Evolutionary conservation across 2,888 invertebrate genomes (phyloP), one percentile per base, ranked within the genome.

Genomic region (Plebejus melissa): DNA sequence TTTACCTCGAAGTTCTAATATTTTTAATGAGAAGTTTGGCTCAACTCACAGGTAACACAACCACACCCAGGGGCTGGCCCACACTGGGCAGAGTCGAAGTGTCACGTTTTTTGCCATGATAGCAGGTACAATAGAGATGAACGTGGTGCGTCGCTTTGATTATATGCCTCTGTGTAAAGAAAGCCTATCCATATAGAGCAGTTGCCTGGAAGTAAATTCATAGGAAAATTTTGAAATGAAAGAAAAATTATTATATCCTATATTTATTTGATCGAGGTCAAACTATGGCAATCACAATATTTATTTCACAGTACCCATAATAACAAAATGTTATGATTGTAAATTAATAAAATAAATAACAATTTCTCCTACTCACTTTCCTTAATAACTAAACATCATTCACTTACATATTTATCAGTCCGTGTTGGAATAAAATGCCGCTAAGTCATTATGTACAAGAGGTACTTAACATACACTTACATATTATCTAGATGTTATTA

Each of bases 271-370:
- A 84, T 85, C 84, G 90, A 91, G 88, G 89, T 81, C 82, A 82
- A 84, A 87, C 88, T 89, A 90, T 89, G 90, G 89, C 90, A 87
- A 89, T 89, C 83, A 84, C 85, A 87, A 85, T 85, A 84, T 83
- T 86, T 80, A 82, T 82, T 82, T 82, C 77, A 76, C 76, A 80
- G 76, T 78, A 78, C 78, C 74, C 77, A 79, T 76, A 78, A 77
- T 79, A 81, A 77, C 79, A 78, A 79, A 78, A 77, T 76, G 75
- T 72, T 65, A 79, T 77, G 78, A 75, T 79, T 76, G 77, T 81
- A 79, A 78, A 77, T 78, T 79, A 79, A 80, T 79, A 81, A 79
- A 82, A 81, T 82, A 82, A 82, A 82, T 82, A 82, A 81, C 77
- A 79, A 85, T 83, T 77, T 77, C 79, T 83, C 77, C 80, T 82